These are phyloP conservation scores for crab-eating macaque (Macaca fascicularis) DNA, from an alignment of 2,113 vertebrate species.

Conservation along the genomic window T2T-MFA8v1.1 NC_088376.1:18671001-18671500, in stretches of 20 bases:
- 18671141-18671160: conserved; percentile 54
- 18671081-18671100: conserved; percentile 51
- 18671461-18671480: background rate
- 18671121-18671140: conserved; percentile 58
- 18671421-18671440: background rate
- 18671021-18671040: conserved; percentile 16
- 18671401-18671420: background rate
- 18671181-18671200: conserved; percentile 48
- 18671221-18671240: conserved; percentile 57
- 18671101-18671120: conserved; percentile 50
- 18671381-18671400: background rate
- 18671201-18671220: background rate
- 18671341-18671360: background rate
- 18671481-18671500: background rate
- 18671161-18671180: conserved; percentile 67
- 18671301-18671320: conserved; percentile 16
- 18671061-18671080: conserved; percentile 25
- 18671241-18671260: conserved; percentile 50
- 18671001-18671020: background rate
- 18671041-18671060: background rate
- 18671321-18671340: background rate
- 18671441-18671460: background rate
- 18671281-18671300: conserved; percentile 35
- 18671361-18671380: background rate
- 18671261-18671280: conserved; percentile 4